Evolutionary conservation across 2,797 vertebrate genomes (phyloP), one percentile per base, ranked within the genome.

Genomic region (Clamator glandarius): DNA sequence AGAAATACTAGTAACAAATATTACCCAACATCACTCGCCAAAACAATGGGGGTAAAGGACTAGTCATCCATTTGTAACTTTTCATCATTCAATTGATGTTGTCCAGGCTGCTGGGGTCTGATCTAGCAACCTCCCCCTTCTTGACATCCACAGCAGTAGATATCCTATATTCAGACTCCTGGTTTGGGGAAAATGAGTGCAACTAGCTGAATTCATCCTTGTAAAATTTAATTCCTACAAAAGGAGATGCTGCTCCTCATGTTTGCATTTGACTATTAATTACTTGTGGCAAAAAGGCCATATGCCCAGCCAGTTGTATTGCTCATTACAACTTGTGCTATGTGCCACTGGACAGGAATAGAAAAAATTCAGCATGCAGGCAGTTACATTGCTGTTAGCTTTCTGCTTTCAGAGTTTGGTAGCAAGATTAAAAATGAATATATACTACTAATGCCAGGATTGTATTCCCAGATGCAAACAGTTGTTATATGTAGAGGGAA

Each of bases 121-220:
- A 62, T 8, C 36, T 16, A 50, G 41, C 5, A 15, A 61, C 48
- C 35, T 3, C 39, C 1, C 4, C 20, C 75, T 41, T 41, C 59
- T 42, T 1, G 0, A 39, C 10, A 18, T 12, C 36, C 2, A 4
- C 57, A 64, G 39, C 33, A 68, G 44, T 0, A 0, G 29, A 28
- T 33, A 39, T 31, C 58, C 6, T 7, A 25, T 15, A 16, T 31
- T 75, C 54, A 76, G 63, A 42, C 52, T 81, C 42, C 31, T 31
- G 1, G 26, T 23, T 10, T 29, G 18, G 23, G 17, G 23, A 14
- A 84, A 90, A 59, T 1, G 0, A 63, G 19, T 59, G 28, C 35
- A 68, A 66, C 8, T 21, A 57, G 67, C 55, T 44, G n/a, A 75
- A 69, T 35, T 39, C 14, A 59, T 25, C 55, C 25, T 17, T n/a